Evolutionary conservation across 2,113 vertebrate species (phyloP).

Genomic region (Sclerurus mexicanus): DNA sequence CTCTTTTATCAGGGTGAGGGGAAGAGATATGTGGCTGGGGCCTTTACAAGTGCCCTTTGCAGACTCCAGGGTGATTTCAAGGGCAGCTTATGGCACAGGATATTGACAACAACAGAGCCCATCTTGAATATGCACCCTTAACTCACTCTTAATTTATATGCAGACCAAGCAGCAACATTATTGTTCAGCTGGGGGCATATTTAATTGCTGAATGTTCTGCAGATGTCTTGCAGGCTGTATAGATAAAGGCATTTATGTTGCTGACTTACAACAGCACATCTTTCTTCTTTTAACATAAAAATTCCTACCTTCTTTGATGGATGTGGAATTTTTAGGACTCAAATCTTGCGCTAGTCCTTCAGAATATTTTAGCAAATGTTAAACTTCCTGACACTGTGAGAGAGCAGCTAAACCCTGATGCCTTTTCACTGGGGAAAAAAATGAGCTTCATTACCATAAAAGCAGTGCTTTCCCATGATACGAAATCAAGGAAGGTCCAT

Average conservation of each 20-base stretch:
- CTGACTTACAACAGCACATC: constrained; percentile 48
- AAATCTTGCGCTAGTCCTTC: constrained; percentile 6
- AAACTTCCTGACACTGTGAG: background rate
- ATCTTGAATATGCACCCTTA: constrained; percentile 36
- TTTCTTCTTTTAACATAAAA: constrained; percentile 56
- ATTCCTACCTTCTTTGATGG: constrained; percentile 36
- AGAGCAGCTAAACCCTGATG: background rate
- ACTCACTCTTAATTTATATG: constrained; percentile 65
- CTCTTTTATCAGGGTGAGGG: background rate
- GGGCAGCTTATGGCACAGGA: background rate
- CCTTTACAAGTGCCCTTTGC: background rate
- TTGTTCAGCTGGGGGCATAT: constrained; percentile 71
- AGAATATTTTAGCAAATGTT: background rate
- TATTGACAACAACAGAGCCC: constrained; percentile 43
- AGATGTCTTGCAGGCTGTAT: constrained; percentile 68
- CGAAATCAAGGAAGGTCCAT: background rate
- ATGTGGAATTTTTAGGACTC: constrained; percentile 8
- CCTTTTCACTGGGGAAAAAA: background rate
- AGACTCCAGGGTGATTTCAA: background rate
- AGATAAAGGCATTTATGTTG: constrained; percentile 65
- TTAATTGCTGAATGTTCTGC: constrained; percentile 73
- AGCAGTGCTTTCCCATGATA: background rate
- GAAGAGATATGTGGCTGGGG: background rate
- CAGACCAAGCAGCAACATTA: constrained; percentile 64
- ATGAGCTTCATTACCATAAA: background rate